Evolutionary conservation across 2,888 invertebrate species (phyloP).

Genomic region (Dynastes tityus): DNA sequence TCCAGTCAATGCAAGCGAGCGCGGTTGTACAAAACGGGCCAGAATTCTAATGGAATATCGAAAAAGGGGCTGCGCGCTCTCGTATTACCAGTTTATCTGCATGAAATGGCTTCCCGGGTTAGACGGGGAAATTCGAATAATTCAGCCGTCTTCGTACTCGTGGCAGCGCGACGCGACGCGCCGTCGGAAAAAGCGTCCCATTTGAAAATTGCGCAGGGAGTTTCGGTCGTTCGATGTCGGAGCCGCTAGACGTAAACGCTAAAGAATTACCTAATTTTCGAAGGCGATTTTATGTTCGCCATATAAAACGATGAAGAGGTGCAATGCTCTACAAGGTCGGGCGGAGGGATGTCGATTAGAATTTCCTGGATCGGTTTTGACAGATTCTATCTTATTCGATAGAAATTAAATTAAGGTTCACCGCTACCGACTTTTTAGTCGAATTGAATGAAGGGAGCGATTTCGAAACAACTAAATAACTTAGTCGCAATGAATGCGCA

Average conservation of each 20-base stretch:
- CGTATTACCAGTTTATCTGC: constrained; percentile 44
- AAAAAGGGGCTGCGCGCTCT: constrained; percentile 5
- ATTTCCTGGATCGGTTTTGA: neutral
- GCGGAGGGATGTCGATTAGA: neutral
- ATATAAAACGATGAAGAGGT: neutral
- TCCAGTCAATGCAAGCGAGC: constrained; percentile 13
- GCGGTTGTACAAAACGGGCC: constrained; percentile 31
- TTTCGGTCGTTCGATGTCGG: neutral
- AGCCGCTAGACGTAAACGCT: neutral
- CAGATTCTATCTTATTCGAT: neutral
- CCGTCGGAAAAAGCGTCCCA: neutral
- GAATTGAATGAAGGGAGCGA: too few species aligned
- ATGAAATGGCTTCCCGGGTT: constrained; percentile 31
- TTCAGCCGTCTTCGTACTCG: constrained; percentile 7
- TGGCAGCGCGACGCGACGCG: neutral
- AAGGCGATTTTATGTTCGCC: constrained; percentile 12
- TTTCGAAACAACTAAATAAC: too few species aligned
- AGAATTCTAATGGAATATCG: constrained; percentile 45
- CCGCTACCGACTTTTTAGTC: too few species aligned
- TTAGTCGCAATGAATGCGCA: too few species aligned
- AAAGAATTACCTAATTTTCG: constrained; percentile 22
- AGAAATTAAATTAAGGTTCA: too few species aligned
- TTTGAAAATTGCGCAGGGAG: neutral
- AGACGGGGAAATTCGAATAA: constrained; percentile 33
- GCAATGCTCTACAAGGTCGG: neutral